Evolutionary conservation across 2,888 invertebrate species (phyloP).

Genomic region (Cephus pulcher): DNA sequence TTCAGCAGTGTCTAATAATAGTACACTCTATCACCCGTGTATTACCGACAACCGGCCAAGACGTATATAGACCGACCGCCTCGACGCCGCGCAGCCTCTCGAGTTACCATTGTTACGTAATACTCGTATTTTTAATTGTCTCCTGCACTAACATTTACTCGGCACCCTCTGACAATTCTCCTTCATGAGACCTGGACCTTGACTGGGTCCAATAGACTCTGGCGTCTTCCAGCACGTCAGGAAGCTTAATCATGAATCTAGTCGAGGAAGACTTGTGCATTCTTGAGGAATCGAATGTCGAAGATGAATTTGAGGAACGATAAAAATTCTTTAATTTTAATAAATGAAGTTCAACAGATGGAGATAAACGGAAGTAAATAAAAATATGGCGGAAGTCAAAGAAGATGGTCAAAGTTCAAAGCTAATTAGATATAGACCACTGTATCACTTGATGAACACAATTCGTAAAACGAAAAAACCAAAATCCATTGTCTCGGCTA

Average conservation of each 20-base stretch:
- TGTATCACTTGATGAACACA: conserved; percentile 34
- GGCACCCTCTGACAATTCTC: not conserved
- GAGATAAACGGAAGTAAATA: not conserved
- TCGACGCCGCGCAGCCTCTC: conserved; percentile 47
- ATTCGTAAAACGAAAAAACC: conserved; percentile 10
- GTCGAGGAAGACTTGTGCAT: not conserved
- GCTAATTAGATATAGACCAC: conserved; percentile 25
- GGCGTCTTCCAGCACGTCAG: not conserved
- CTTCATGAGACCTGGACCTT: not conserved
- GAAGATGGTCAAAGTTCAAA: not conserved
- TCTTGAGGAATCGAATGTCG: not conserved
- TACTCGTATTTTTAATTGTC: conserved; percentile 19
- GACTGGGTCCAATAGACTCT: not conserved
- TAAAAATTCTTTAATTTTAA: not conserved
- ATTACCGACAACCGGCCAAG: conserved; percentile 42
- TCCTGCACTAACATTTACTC: conserved; percentile 6
- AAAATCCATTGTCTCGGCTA: conserved; percentile 7
- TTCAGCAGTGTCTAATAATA: conserved; percentile 49
- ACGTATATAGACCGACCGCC: conserved; percentile 52
- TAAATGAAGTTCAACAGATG: not conserved
- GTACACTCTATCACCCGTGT: conserved; percentile 34
- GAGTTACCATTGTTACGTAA: conserved; percentile 55
- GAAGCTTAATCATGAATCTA: not conserved
- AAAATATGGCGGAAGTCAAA: not conserved
- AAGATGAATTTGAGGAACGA: not conserved